Evolutionary conservation across 2,797 vertebrate genomes (phyloP), one percentile per base, ranked within the genome.

Genomic region (Salmo trutta): DNA sequence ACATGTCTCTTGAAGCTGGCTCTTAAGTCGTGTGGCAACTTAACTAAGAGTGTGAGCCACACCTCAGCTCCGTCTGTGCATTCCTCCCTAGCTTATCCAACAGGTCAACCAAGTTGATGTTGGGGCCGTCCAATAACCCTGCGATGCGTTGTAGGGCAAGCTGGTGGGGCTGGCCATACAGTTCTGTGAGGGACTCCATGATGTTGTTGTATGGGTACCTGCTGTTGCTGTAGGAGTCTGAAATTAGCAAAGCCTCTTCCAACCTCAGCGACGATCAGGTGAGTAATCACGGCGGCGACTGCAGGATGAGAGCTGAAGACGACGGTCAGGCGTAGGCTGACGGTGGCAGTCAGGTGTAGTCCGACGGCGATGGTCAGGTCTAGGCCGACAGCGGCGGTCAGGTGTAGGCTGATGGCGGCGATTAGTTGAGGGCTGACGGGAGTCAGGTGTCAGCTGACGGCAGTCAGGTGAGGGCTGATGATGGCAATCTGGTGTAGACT

Each of bases 141-240:
- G 53, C 0, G 21, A 8, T 12, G 21, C 4, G 8, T n/a, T 56
- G 54, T 36, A 8, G 54, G 19, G 5, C 4, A 17, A 36, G 36
- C 36, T 67, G 71, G 15, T 77, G 75, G 7, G 64, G 77, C 27
- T 79, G 74, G 2, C 70, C 74, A 68, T 70, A 82, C 12, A 17
- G 27, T 29, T 70, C 21, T 15, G 5, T 79, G 5, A 79, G 71
- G 29, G 74, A 41, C 16, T 12, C 71, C 75, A 79, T 74, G 15
- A 68, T 82, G 47, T 79, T 71, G 15, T 19, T 74, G 24, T 33
- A 79, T 6, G 19, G 65, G 21, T 79, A 19, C 17, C 24, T 17
- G 47, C 41, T 68, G 31, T 82, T 79, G 29, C 73, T 70, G 70
- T 82, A 79, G 5, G 56, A 82, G 21, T 76, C 71, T 19, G 75